Conservation (phyloP, 2,888 invertebrate species). For the Cabera pusaria region DNA sequence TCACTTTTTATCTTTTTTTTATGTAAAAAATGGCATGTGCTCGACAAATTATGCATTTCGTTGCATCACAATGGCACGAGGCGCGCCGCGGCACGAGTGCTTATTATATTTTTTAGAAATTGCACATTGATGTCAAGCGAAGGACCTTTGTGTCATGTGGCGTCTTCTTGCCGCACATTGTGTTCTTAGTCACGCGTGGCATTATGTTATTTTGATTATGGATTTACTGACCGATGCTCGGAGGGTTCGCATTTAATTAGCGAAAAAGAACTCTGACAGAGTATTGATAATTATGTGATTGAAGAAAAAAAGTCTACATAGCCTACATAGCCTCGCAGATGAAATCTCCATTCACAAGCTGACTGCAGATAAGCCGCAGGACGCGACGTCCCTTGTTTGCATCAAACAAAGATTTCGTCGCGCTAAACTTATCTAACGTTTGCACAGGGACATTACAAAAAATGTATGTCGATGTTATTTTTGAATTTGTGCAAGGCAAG, state of each 20-base stretch:
- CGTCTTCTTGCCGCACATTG: conserved; percentile 52
- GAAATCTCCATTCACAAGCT: conserved; percentile 54
- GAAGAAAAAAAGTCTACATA: conserved; percentile 4
- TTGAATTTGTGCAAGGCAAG: conserved; percentile 83
- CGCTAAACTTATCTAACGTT: conserved; percentile 76
- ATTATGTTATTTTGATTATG: conserved; percentile 30
- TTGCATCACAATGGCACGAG: conserved; percentile 70
- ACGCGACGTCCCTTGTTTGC: conserved; percentile 72
- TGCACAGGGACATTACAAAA: conserved; percentile 70
- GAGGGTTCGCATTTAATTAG: too few relatives aligned
- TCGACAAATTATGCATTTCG: conserved; percentile 79
- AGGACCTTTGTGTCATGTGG: conserved; percentile 57
- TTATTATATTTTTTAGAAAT: conserved; percentile 58
- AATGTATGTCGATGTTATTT: conserved; percentile 76
- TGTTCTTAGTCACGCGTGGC: conserved; percentile 37
- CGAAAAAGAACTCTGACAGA: too few relatives aligned
- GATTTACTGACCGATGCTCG: conserved; percentile 28
- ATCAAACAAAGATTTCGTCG: conserved; percentile 71
- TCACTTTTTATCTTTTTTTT: conserved; percentile 70
- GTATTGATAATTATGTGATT: background rate
- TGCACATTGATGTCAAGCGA: conserved; percentile 64
- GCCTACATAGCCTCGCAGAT: conserved; percentile 8
- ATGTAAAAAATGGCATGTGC: conserved; percentile 74
- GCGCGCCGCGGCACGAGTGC: conserved; percentile 63
- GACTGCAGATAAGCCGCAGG: conserved; percentile 66